Base-by-base conservation (phyloP, 2,797 vertebrate genomes). In the Huso huso region DNA sequence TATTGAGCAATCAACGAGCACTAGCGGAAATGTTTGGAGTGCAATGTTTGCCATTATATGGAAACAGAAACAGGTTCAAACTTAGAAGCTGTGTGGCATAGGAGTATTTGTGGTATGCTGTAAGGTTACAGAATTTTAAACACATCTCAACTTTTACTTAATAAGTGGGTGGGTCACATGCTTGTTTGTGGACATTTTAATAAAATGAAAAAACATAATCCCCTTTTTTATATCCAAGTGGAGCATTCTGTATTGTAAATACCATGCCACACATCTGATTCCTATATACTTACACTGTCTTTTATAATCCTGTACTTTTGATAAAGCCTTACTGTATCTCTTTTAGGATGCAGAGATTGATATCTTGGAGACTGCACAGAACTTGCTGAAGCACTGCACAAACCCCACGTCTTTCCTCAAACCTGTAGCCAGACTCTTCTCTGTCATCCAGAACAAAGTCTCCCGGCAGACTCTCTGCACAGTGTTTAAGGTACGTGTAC, bases 301-400 rank as follows among this genome's bases (percentile, higher is more conserved):
- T 53, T 53, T 53, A 9, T 11, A 3, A 6, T 9, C 52, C 9
- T 53, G 9, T 53, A 9, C 12, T 53, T 11, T 53, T 52, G 7
- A 4, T n/a, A 58, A 2, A 10, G 48, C 2, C 10, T 65, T 49
- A n/a, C 10, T 70, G 15, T 66, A 3, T 75, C 55, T 81, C 10
- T 76, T 79, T 62, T 76, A 98, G 97, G 92, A 93, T 77, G 94
- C 91, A 0, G 93, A 96, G 81, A 76, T 94, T 50, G 94, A 98
- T 75, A 92, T 97, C 78, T 80, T 99, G 75, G 87, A 93, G 76
- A 99, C 95, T 0, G 76, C 95, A 6, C 93, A 95, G 82, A 98
- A 99, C 77, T 83, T 99, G 67, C 79, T 99, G 75, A 89, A 79
- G 11, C 94, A 90, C 67, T 95, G 94, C 72, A 75, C 75, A 64